Evolutionary conservation across 2,113 vertebrate genomes (phyloP), one percentile per base, ranked within the genome.

Genomic region (Strix aluco): DNA sequence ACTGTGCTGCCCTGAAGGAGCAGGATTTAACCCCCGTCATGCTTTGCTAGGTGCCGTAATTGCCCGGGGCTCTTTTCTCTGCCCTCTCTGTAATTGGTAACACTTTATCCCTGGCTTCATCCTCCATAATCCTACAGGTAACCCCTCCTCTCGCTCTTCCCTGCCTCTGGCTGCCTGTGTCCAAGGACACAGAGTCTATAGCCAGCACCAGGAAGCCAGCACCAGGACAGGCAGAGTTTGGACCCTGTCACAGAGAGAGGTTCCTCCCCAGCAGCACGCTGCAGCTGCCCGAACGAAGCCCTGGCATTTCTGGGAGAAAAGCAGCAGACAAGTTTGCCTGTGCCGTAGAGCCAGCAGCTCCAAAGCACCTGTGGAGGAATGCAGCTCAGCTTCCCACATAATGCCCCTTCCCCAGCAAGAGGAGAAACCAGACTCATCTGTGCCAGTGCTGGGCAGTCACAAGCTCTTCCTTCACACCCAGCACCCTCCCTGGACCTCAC

Each of bases 81-180:
- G 55, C 30, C 22, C 46, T 83, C 32, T 69, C 88, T 71, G 20
- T 90, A 96, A 95, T 61, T 92, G 90, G 88, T 44, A 87, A 77
- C 58, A 22, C 82, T 84, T 96, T 73, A 92, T 96, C 88, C 59
- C 34, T 29, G 51, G 18, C 47, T 84, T 62, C 78, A 63, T 73
- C 74, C 74, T 32, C 46, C 2, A 0, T 82, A 51, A 95, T 91
- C 92, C 61, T 57, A 10, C 26, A 40, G 15, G 25, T 25, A 38
- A 30, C 32, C 57, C 49, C 63, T 65, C 8, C 5, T 30, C 61
- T 73, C 13, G 15, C 42, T 89, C 49, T 67, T 89, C 58, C 47
- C 26, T 5, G 5, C 34, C 20, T 42, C 70, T 22, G n/a, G 21
- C n/a, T 61, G 47, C 54, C 29, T 21, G 13, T 5, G 13, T 14